Percentiles rank a stretch among this genome's conserved stretches.
Conservation (phyloP, 2,888 invertebrate genomes). For the Sesia apiformis region DNA sequence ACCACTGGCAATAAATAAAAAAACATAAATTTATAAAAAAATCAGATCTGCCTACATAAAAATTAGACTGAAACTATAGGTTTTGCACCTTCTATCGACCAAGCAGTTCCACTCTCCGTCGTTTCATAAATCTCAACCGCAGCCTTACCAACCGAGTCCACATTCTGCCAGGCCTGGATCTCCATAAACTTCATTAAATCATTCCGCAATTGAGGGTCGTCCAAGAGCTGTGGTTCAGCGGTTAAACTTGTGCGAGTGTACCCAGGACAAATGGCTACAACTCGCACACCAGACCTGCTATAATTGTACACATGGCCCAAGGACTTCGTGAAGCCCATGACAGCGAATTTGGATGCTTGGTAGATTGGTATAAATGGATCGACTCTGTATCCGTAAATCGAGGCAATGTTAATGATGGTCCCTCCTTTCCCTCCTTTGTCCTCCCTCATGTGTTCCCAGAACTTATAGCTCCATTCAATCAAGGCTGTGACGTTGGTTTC, state of each 20-base stretch:
- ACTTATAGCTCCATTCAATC: conserved; percentile 38
- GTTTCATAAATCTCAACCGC: conserved; percentile 7
- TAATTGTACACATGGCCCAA: conserved; percentile 47
- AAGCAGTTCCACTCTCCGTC: conserved; percentile 43
- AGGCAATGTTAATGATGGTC: conserved; percentile 72
- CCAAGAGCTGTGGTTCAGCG: background rate
- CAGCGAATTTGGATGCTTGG: conserved; percentile 68
- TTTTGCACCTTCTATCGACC: conserved; percentile 39
- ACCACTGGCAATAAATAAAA: too few relatives aligned
- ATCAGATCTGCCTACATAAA: background rate
- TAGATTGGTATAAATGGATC: conserved; percentile 63
- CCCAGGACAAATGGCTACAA: conserved; percentile 63
- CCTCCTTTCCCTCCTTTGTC: conserved; percentile 65
- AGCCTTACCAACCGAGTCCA: conserved; percentile 1
- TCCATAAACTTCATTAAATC: conserved; percentile 7
- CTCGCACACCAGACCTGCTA: conserved; percentile 51
- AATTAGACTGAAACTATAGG: conserved; percentile 22
- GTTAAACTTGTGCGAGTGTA: conserved; percentile 45
- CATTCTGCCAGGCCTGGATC: background rate
- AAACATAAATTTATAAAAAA: too few relatives aligned
- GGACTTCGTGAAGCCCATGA: conserved; percentile 57
- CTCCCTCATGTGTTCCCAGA: conserved; percentile 60
- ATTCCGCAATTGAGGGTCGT: conserved; percentile 5
- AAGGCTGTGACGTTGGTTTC: conserved; percentile 19
- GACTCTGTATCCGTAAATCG: conserved; percentile 66